These are phyloP conservation scores for Odobenus rosmarus DNA, from an alignment of 2,113 vertebrate genomes.

Conservation along the genomic window DNA sequence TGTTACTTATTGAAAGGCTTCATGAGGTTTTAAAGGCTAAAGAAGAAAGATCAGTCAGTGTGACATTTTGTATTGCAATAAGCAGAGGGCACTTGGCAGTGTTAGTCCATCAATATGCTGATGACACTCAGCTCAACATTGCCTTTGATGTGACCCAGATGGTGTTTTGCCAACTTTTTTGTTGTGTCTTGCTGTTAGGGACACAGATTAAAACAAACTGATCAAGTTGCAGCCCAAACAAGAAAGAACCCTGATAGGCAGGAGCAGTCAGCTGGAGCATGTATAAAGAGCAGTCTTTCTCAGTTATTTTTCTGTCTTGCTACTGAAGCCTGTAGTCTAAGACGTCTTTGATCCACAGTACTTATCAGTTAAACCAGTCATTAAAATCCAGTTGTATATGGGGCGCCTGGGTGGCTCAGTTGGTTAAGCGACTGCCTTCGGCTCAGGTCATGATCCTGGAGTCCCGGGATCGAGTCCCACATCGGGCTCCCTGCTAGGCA, in stretches of 20 bases:
- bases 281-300: background rate
- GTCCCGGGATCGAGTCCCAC: no score
- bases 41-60: background rate
- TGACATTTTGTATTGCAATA: background rate
- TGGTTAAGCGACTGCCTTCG: no score
- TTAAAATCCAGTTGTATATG: background rate
- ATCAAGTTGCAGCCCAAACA: slow-evolving; percentile 73
- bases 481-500: no score
- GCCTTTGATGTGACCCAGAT: slow-evolving; percentile 73
- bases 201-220: slow-evolving; percentile 77
- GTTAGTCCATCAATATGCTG: background rate
- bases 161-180: slow-evolving; percentile 75
- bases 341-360: background rate
- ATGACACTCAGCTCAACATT: slow-evolving; percentile 48
- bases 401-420: no score
- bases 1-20: slow-evolving; percentile 64
- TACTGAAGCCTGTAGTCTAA: background rate
- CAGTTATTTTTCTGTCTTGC: background rate
- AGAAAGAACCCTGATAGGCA: slow-evolving; percentile 65
- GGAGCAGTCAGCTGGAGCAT: slow-evolving; percentile 52
- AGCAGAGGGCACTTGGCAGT: background rate
- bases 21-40: background rate
- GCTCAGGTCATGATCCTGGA: no score
- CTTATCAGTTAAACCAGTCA: background rate
- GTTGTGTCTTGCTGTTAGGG: slow-evolving; percentile 70